phyloP scores from a whole-genome alignment of 1,140 invertebrate genomes.

The Neuroterus valhalla region DNA sequence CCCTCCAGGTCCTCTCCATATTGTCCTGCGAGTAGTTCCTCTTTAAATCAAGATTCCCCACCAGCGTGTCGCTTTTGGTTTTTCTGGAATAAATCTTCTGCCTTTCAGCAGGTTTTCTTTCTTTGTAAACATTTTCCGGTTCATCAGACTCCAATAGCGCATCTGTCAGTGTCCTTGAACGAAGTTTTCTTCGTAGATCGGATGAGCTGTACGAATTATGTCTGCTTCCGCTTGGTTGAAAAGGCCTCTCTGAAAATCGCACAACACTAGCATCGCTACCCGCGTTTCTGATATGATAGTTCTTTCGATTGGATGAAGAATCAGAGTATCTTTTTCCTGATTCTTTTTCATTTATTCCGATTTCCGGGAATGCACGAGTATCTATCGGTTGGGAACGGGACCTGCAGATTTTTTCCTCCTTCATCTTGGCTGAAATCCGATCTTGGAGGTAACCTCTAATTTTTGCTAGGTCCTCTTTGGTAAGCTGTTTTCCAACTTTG shows the following conservation, averaged over 20 bases:
- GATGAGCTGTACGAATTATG: slow-evolving; percentile 34
- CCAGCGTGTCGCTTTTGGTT: slow-evolving; percentile 65
- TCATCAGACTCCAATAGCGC: slow-evolving; percentile 5
- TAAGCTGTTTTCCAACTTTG: slow-evolving; percentile 28
- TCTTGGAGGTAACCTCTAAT: slow-evolving; percentile 55
- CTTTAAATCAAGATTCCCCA: slow-evolving; percentile 53
- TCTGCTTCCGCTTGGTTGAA: slow-evolving; percentile 26
- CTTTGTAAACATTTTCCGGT: slow-evolving; percentile 29
- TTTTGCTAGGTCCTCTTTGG: slow-evolving; percentile 49
- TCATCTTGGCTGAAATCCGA: slow-evolving; percentile 60
- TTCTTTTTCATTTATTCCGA: slow-evolving; percentile 24
- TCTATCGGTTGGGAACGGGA: slow-evolving; percentile 31
- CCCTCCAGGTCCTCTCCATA: slow-evolving; percentile 64
- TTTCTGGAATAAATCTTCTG: slow-evolving; percentile 62
- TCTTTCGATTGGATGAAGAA: slow-evolving; percentile 7
- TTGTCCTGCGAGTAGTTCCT: slow-evolving; percentile 58
- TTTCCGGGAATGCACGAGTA: slow-evolving; percentile 30
- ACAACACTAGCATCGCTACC: slow-evolving; percentile 62
- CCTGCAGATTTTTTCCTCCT: slow-evolving; percentile 40
- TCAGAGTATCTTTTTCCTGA: slow-evolving; percentile 50
- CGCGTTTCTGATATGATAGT: slow-evolving; percentile 60
- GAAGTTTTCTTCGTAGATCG: slow-evolving; percentile 26
- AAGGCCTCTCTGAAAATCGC: slow-evolving; percentile 8
- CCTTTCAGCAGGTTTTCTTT: slow-evolving; percentile 46
- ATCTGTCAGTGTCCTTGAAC: slow-evolving; percentile 32